Percentiles rank a stretch among this genome's conserved stretches.
phyloP scores from a whole-genome alignment of 2,797 vertebrate species.

The Bufotes viridis region DNA sequence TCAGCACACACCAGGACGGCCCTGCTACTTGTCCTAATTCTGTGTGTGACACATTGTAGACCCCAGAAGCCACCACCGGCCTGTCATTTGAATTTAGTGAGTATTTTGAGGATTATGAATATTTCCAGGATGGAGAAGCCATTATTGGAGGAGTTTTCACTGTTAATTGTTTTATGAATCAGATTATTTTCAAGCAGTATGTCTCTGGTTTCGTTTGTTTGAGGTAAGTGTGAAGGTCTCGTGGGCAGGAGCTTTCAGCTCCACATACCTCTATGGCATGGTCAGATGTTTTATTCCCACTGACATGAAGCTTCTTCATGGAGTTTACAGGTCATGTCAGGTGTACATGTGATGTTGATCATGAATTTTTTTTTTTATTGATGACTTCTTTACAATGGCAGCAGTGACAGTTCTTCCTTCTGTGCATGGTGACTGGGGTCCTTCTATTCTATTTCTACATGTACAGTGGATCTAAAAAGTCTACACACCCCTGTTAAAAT shows the following conservation, averaged over 20 bases:
- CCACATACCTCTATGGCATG: no score
- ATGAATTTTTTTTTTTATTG: no score
- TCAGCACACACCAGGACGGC: not conserved
- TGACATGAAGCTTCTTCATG: no score
- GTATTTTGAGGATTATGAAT: constrained; percentile 19
- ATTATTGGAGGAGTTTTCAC: constrained; percentile 25
- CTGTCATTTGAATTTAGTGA: not conserved
- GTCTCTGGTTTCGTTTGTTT: not conserved
- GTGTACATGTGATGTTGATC: no score
- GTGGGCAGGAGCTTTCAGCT: not conserved
- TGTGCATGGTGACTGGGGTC: no score
- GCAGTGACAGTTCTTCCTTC: no score
- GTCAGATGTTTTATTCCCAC: no score
- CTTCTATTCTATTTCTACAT: no score
- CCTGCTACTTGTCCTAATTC: not conserved
- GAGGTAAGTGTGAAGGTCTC: not conserved
- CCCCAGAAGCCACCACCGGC: not conserved
- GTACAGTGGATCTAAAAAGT: no score
- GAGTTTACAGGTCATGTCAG: no score
- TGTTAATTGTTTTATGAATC: constrained; percentile 8
- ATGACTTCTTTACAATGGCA: no score
- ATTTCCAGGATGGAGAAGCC: constrained; percentile 26
- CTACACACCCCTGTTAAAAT: no score
- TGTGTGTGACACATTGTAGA: not conserved
- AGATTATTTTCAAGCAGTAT: accelerated